Base-by-base conservation (phyloP, 2,888 invertebrate species). In the Standfussiana lucernea region DNA sequence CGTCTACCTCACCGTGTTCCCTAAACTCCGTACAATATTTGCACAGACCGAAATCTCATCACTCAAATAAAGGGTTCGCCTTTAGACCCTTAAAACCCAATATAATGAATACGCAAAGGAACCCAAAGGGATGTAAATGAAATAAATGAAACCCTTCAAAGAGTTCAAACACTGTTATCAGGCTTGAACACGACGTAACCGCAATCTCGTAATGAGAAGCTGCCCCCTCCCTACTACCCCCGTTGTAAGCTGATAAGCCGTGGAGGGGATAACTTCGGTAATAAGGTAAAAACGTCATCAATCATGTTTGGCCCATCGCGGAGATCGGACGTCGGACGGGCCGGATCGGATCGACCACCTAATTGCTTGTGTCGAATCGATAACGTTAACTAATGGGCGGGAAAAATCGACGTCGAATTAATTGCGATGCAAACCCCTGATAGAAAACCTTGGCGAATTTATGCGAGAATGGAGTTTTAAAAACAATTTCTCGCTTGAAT, bases 361-460 rank as follows among this genome's bases (percentile, higher is more conserved):
- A 95, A 95, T 95, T 94, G 94, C 94, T 89, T 91, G 90, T 90
- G 92, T 90, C 90, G 90, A 93, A 93, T 92, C 93, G 94, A 94
- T 94, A 92, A 91, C 91, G 89, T 85, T 92, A 91, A 93, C 91
- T 92, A 94, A 94, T 94, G 92, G 91, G 86, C 90, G 90, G 90
- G 90, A 93, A 94, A 92, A 93, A 94, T 92, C 90, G 91, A 90
- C 92, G 92, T 90, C 87, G 89, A 92, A 93, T 92, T 93, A 93
- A 93, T 94, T 91, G 90, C 90, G 89, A 91, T 90, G 89, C 89
- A 89, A 90, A 89, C 85, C 75, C 72, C 77, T 62, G 89, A 89
- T 88, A 89, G 82, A 72, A 82, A 87, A 80, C 80, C 77, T 80
- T 75, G 75, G 74, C 78, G 77, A 86, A 87, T 90, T 91, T 89